A percentile compares a stretch with the other conserved stretches of the same genome.
These are phyloP conservation scores for Emydocephalus ijimae DNA, from an alignment of 2,113 vertebrate genomes.

Conservation along the genomic window DNA sequence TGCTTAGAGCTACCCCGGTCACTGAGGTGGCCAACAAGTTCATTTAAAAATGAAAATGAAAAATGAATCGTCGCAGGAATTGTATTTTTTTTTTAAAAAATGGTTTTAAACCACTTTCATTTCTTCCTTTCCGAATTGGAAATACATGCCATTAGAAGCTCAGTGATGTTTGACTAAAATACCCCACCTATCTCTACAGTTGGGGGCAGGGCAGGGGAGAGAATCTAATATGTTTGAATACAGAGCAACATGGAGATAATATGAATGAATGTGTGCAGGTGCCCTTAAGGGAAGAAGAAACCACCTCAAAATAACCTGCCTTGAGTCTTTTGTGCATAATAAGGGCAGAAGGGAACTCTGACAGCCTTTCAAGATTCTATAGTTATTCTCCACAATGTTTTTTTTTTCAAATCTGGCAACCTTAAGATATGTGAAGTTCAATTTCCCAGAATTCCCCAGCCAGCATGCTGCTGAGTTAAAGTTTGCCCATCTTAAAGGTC, in stretches of 20 bases:
- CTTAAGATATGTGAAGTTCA: background rate
- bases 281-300: background rate
- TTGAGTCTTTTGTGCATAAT: background rate
- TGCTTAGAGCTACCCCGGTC: background rate
- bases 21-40: background rate
- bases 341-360: background rate
- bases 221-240: background rate
- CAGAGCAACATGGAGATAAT: background rate
- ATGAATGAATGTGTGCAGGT: background rate
- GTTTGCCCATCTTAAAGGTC: background rate
- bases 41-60: background rate
- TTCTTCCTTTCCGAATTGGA: background rate
- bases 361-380: background rate
- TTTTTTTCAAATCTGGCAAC: background rate
- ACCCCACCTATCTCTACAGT: background rate
- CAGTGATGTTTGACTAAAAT: background rate
- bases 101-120: background rate
- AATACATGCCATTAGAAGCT: background rate
- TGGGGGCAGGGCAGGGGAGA: background rate
- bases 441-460: background rate
- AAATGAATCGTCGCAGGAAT: background rate
- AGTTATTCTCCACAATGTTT: background rate
- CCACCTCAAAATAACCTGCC: background rate
- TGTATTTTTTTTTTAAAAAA: background rate
- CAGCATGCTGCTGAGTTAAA: background rate